Evolutionary conservation across 1,140 invertebrate species (phyloP).

Genomic region (Drosophila teissieri): DNA sequence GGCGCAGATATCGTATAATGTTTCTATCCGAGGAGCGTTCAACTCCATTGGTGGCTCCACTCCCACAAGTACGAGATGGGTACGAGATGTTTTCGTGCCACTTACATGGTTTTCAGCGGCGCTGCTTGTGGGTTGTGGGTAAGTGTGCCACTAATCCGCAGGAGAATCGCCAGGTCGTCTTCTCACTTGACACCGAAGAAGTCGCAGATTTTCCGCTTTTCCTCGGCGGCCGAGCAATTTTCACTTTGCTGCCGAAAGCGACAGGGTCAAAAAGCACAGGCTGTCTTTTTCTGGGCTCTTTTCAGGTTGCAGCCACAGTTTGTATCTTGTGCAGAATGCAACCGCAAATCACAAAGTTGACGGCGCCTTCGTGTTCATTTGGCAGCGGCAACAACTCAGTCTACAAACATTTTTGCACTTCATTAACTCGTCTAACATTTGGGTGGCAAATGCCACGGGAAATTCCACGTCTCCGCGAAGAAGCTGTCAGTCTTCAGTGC

Average conservation of each 20-base stretch:
- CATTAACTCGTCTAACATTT: slow-evolving; percentile 75
- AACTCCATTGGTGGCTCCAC: slow-evolving; percentile 15
- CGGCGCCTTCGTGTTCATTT: slow-evolving; percentile 53
- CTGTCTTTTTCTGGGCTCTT: slow-evolving; percentile 13
- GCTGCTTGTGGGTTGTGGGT: slow-evolving; percentile 29
- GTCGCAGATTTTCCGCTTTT: slow-evolving; percentile 27
- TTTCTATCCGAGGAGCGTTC: slow-evolving; percentile 34
- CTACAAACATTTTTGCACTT: slow-evolving; percentile 76
- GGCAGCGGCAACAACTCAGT: slow-evolving; percentile 29
- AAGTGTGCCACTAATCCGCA: slow-evolving; percentile 55
- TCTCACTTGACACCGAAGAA: slow-evolving; percentile 44
- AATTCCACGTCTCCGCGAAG: slow-evolving; percentile 51
- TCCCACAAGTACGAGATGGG: slow-evolving; percentile 12
- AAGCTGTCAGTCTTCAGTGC: slow-evolving; percentile 19
- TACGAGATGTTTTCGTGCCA: slow-evolving; percentile 33
- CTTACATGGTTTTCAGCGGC: slow-evolving; percentile 39
- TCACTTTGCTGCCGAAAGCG: slow-evolving; percentile 61
- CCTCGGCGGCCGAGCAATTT: slow-evolving; percentile 51
- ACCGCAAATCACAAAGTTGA: slow-evolving; percentile 66
- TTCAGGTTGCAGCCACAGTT: slow-evolving; percentile 13
- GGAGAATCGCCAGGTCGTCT: slow-evolving; percentile 40
- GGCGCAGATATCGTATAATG: slow-evolving; percentile 47
- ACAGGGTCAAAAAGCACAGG: slow-evolving; percentile 27
- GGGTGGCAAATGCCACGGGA: slow-evolving; percentile 63
- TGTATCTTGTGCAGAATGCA: slow-evolving; percentile 22